Percentiles rank a stretch among this genome's conserved stretches.
Conservation (phyloP, 2,797 vertebrate genomes). For the Pogoniulus pusillus region DNA sequence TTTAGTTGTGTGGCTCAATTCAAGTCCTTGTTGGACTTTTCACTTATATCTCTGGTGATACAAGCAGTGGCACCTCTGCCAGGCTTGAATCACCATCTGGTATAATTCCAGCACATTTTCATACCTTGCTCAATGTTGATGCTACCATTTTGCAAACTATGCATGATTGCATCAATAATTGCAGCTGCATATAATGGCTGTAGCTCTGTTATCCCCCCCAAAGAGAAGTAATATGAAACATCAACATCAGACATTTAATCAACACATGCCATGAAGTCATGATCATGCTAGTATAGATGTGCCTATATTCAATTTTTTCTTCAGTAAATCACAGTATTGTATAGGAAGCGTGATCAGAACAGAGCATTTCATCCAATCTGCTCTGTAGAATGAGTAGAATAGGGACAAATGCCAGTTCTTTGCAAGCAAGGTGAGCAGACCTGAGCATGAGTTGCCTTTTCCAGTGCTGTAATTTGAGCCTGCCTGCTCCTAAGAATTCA, state of each 20-base stretch:
- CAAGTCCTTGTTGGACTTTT: constrained; percentile 26
- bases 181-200: neutral
- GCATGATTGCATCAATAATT: neutral
- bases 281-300: neutral
- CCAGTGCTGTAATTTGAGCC: neutral
- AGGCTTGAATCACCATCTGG: constrained; percentile 32
- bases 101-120: neutral
- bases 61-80: neutral
- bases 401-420: neutral
- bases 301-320: neutral
- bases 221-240: neutral
- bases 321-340: neutral
- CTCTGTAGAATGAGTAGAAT: neutral
- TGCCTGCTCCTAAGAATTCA: neutral
- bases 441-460: neutral
- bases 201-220: neutral
- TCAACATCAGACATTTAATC: constrained; percentile 10
- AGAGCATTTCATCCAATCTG: neutral
- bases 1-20: constrained; percentile 33
- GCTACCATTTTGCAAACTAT: neutral
- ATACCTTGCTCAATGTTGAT: neutral
- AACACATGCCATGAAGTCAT: neutral
- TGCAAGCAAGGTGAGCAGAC: neutral
- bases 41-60: neutral
- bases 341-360: neutral